Conservation (phyloP, 2,113 vertebrate genomes). For the Periophthalmus modestus region DNA sequence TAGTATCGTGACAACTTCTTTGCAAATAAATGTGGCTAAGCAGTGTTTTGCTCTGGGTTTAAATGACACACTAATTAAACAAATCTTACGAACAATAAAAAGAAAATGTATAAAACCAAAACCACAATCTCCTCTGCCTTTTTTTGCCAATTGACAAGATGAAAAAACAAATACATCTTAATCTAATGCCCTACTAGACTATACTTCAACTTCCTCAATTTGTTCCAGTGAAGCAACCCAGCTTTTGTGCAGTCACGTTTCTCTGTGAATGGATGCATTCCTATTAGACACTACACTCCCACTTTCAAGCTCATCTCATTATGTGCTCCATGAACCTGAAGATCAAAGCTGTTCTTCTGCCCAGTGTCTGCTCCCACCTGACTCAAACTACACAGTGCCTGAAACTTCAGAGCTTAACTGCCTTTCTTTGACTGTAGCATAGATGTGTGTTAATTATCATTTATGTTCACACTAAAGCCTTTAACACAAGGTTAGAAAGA, state of each 20-base stretch:
- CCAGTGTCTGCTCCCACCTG: background rate
- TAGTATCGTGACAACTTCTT: background rate
- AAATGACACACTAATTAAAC: background rate
- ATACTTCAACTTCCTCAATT: background rate
- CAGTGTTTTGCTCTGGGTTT: background rate
- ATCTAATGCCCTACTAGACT: background rate
- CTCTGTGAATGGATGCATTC: background rate
- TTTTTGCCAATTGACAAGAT: no score
- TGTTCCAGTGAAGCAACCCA: background rate
- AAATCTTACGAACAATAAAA: background rate
- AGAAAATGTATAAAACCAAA: no score
- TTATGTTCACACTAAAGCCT: background rate
- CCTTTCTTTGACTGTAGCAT: background rate
- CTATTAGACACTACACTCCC: conserved; percentile 4
- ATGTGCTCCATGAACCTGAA: conserved; percentile 9
- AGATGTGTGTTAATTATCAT: background rate
- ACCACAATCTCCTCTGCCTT: no score
- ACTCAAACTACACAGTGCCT: conserved; percentile 1
- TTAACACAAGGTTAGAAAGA: background rate
- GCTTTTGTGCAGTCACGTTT: background rate
- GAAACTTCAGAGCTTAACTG: background rate
- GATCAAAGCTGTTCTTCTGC: conserved; percentile 8
- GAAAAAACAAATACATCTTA: background rate
- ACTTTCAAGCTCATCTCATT: background rate
- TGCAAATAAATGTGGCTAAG: background rate